phyloP scores from a whole-genome alignment of 2,797 vertebrate species.

The Tinamus major region DNA sequence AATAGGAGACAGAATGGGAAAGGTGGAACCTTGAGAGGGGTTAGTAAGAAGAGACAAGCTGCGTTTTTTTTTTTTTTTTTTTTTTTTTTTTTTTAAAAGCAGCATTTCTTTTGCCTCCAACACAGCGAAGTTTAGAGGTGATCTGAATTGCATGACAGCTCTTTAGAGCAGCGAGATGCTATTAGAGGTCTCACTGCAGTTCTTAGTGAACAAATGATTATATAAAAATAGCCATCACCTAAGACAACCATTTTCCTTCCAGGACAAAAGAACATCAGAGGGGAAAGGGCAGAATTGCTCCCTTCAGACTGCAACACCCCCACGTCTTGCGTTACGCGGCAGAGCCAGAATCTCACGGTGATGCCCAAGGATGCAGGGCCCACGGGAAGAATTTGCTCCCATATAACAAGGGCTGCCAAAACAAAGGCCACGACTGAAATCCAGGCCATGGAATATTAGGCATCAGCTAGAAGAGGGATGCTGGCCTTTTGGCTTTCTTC shows the following conservation, averaged over 20 bases:
- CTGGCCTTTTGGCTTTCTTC: rapidly evolving
- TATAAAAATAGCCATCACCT: conserved; percentile 68
- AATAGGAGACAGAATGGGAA: background rate
- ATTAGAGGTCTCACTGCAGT: conserved; percentile 54
- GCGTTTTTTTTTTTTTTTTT: background rate
- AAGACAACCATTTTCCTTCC: conserved; percentile 53
- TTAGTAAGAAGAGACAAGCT: background rate
- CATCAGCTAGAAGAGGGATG: background rate
- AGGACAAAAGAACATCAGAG: conserved; percentile 52
- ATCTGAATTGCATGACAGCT: background rate
- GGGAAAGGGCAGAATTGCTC: conserved; percentile 63
- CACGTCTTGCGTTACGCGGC: background rate
- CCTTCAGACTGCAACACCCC: background rate
- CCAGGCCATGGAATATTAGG: background rate
- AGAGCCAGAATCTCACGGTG: background rate
- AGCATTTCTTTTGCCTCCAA: background rate
- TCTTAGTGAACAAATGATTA: conserved; percentile 46
- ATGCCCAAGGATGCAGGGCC: conserved; percentile 15
- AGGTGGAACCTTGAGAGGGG: background rate
- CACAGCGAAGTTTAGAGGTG: background rate
- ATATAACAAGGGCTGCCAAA: background rate
- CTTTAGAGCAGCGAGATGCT: conserved; percentile 1
- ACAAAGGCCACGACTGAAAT: background rate
- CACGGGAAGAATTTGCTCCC: background rate
- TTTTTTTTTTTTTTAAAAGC: background rate